These are phyloP conservation scores for Leptobrachium leishanense DNA, from an alignment of 2,113 vertebrate species.

Conservation along the genomic window DNA sequence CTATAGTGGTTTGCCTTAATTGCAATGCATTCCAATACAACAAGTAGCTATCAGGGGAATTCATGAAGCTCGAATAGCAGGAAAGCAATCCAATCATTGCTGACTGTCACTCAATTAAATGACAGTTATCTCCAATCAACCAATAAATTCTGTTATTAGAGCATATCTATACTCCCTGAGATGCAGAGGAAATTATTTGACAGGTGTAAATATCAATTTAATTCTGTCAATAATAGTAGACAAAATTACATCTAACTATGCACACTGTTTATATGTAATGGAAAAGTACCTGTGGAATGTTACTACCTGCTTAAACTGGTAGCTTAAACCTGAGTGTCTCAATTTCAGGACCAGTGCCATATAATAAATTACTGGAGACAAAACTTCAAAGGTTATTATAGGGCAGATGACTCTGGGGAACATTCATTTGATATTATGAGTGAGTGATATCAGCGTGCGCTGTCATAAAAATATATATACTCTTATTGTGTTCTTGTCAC, in stretches of 20 bases:
- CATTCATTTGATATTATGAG: slow-evolving; percentile 25
- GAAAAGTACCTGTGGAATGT: background rate
- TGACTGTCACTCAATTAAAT: background rate
- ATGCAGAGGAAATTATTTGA: background rate
- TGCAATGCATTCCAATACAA: background rate
- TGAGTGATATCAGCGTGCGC: slow-evolving; percentile 16
- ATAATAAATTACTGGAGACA: slow-evolving; percentile 8
- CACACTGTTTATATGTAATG: background rate
- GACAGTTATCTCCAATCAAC: background rate
- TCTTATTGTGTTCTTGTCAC: slow-evolving; percentile 39
- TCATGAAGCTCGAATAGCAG: background rate
- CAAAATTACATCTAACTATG: background rate
- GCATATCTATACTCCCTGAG: background rate
- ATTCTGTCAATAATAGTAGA: background rate
- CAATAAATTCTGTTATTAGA: background rate
- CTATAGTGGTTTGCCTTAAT: background rate
- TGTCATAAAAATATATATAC: slow-evolving; percentile 37
- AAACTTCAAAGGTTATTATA: slow-evolving; percentile 33
- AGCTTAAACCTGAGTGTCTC: background rate
- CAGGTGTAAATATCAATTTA: background rate
- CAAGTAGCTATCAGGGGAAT: background rate
- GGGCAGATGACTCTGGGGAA: slow-evolving; percentile 24
- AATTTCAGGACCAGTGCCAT: background rate
- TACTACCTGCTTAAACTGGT: background rate
- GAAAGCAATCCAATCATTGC: background rate